Base-by-base conservation (phyloP, 1,140 invertebrate genomes). In the Metaphire vulgaris region DNA sequence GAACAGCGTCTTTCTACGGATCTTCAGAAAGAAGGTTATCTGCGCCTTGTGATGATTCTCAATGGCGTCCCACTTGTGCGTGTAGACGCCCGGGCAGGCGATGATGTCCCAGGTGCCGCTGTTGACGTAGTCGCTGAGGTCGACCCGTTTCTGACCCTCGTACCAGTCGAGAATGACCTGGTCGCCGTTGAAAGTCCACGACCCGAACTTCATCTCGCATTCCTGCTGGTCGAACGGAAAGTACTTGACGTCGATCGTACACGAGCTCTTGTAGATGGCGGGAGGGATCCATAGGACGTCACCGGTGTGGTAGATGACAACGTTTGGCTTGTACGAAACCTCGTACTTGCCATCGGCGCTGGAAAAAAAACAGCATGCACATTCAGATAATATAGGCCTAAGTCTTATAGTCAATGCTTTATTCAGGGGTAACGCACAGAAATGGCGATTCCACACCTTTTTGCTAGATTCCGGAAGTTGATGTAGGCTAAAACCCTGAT, bases 61-160 rank as follows among this genome's bases (percentile, higher is more conserved):
- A n/a, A 34, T 41, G 1, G 65, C 12, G 26, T 76, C 56, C 64
- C 31, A 31, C 33, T 72, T 78, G 33, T 70, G 29, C 33, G 76
- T 77, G 74, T 74, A 74, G 28, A 65, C 72, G 14, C 82, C 85
- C 0, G 97, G 97, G 75, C 97, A 96, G 88, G 94, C 95, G 41
- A 99, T 96, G 72, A 99, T 96, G 85, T 99, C 97, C 97, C 97
- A 99, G 1, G 97, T 98, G 29, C 97, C 97, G 78, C 95, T 97
- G 83, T 97, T 97, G 91, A 95, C 96, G 84, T 99, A 99, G 87
- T 98, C 96, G 0, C 93, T 96, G 15, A 99, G 87, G 87, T 98
- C 96, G 1, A 98, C 82, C 92, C 56, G 67, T 15, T 96, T 93
- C 85, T 97, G 97, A 83, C 96, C 93, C 83, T 96, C 95, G 86